Conservation (phyloP, 2,113 vertebrate species). For the Hydrolagus affinis region DNA sequence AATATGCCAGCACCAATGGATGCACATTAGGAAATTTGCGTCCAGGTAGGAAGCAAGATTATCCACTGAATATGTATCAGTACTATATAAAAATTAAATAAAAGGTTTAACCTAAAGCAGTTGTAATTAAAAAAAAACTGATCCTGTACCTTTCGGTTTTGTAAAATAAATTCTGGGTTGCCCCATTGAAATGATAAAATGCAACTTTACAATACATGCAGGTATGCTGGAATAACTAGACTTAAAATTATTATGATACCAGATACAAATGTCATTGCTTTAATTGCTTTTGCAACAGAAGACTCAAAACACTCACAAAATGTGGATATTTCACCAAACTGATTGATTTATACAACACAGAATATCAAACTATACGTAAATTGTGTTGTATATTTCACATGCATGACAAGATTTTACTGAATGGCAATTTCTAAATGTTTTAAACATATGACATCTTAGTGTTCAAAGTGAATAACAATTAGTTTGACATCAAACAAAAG, state of each 20-base stretch:
- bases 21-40: background rate
- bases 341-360: too few relatives aligned
- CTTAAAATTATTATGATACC: background rate
- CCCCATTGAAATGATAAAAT: background rate
- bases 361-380: background rate
- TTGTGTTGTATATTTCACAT: background rate
- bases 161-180: background rate
- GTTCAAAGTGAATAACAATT: background rate
- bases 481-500: too few relatives aligned
- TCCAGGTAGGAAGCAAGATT: background rate
- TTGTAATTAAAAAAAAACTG: background rate
- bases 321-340: background rate
- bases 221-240: background rate
- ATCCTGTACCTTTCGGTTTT: background rate
- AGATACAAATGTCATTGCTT: background rate
- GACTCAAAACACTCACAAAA: background rate
- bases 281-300: background rate
- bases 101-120: background rate
- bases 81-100: background rate
- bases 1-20: background rate
- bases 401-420: background rate
- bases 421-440: background rate
- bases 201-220: background rate
- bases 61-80: background rate
- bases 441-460: background rate